Conservation (phyloP, 2,113 vertebrate genomes). For the Microtus pennsylvanicus region DNA sequence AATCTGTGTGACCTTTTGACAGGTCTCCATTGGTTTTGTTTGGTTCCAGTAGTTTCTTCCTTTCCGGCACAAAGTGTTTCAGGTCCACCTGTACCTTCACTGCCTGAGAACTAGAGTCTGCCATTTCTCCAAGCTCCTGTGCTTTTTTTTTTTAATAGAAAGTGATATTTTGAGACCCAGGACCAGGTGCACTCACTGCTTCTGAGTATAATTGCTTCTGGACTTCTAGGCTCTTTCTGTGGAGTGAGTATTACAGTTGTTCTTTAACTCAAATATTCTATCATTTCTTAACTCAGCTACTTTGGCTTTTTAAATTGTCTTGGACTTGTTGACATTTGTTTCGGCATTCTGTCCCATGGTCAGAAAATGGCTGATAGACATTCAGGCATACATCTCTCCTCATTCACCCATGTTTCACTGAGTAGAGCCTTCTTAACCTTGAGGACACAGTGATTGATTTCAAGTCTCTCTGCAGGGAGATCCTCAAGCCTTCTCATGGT, state of each 20-base stretch:
- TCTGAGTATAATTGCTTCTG: neutral
- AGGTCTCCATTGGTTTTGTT: neutral
- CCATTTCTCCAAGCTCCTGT: neutral
- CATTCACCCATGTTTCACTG: neutral
- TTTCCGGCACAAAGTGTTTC: neutral
- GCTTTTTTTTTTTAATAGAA: neutral
- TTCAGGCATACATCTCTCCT: neutral
- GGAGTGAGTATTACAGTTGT: neutral
- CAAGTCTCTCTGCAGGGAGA: neutral
- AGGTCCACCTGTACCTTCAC: neutral
- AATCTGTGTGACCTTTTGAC: neutral
- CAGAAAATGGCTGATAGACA: neutral
- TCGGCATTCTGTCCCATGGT: neutral
- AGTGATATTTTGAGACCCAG: neutral
- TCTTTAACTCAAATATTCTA: neutral
- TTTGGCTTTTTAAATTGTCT: neutral
- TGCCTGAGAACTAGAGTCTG: neutral
- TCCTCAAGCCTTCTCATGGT: neutral
- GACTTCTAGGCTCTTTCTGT: neutral
- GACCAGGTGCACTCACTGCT: neutral
- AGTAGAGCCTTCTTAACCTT: neutral
- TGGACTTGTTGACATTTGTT: neutral
- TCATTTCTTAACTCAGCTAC: conserved; percentile 1
- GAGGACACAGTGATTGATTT: neutral
- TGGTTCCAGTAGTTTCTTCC: neutral